Base-by-base conservation (phyloP, 2,888 invertebrate species). In the Oasisia sp. region DNA sequence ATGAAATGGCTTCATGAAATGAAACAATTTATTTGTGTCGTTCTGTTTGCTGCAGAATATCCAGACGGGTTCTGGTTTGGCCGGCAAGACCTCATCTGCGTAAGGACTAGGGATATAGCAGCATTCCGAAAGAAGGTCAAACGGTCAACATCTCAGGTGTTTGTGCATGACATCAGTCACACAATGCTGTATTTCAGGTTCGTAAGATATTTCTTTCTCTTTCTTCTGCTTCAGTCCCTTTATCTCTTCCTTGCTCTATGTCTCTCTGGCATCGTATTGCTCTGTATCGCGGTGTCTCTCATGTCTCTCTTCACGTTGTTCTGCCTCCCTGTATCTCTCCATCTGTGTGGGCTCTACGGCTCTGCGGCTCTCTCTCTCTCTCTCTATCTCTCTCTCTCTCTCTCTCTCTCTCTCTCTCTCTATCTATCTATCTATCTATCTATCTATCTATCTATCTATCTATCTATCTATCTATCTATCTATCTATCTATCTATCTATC, bases 321-420 rank as follows among this genome's bases (percentile, higher is more conserved):
- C 50, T 50, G 8, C 14, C 50, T 50, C 0, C 50, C 50, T 50
- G 50, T 50, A 14, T 50, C 89, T 89, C 89, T 11, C 89, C 89
- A 38, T 38, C 38, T 38, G 38, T 38, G 38, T 38, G 38, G 38
- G 38, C 38, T 38, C 38, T 38, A 38, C 32, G 11, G 89, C 32
- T 89, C 8, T 32, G 38, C 9, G 32, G 9, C 32, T 89, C 89
- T 32, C 32, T 32, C 89, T 89, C 89, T 8, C 89, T 89, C 89
- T 8, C 89, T 89, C 89, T 89, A 3, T 8, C 89, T 89, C 89
- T 8, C 89, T 89, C 89, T 89, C 89, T 8, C 89, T 89, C 89
- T 89, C 89, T 8, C 89, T 89, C 89, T 89, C 89, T 8, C 89
- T 89, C 89, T 89, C 89, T 8, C 89, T 89, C 89, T 89, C 89